A percentile compares a stretch with the other conserved stretches of the same genome.
These are phyloP conservation scores for Psittacula echo DNA, from an alignment of 2,797 vertebrate genomes.

Conservation along the genomic window DNA sequence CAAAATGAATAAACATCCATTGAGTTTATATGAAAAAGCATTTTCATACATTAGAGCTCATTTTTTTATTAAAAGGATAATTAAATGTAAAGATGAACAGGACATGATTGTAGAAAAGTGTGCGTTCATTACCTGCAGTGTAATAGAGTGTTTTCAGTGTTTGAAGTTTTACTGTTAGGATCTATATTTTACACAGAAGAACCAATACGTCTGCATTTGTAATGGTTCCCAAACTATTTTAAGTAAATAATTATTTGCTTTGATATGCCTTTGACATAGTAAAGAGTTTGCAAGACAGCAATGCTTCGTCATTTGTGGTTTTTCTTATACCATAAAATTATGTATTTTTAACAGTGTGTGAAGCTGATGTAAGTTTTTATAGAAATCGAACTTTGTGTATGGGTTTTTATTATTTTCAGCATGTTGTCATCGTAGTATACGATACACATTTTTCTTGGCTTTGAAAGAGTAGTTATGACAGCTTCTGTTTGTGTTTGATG, in stretches of 20 bases:
- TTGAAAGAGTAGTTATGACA: neutral
- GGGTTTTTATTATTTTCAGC: neutral
- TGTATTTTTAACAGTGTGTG: neutral
- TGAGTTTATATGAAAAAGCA: neutral
- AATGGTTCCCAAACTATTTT: neutral
- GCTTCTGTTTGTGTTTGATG: neutral
- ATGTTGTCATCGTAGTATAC: neutral
- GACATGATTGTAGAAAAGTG: neutral
- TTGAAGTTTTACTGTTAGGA: neutral
- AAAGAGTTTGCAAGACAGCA: neutral
- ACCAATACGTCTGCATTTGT: neutral
- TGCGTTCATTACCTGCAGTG: neutral
- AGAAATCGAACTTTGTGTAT: neutral
- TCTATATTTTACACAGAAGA: neutral
- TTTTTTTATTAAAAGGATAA: neutral
- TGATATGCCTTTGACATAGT: neutral
- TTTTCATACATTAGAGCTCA: neutral
- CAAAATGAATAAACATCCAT: neutral
- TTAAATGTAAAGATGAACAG: neutral
- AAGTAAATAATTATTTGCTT: neutral
- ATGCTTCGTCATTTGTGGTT: neutral
- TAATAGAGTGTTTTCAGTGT: neutral
- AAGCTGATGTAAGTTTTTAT: neutral
- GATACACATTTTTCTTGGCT: neutral
- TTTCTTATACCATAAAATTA: neutral